Evolutionary conservation across 2,888 invertebrate species (phyloP), one percentile per base, ranked within the genome.

Genomic region (Himalopsyche anomala): DNA sequence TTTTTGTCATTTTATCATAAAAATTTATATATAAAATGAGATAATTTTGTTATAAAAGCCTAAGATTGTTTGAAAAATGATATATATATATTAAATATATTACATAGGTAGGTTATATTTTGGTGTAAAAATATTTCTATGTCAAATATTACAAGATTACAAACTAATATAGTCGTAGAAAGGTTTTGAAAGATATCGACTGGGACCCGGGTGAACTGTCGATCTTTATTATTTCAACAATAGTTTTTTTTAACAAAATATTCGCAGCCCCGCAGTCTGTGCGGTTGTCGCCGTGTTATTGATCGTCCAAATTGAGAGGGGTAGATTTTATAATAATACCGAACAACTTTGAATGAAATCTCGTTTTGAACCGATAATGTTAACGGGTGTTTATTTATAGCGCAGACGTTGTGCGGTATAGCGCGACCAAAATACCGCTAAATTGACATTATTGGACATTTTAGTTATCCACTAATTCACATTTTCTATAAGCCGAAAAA

Each of bases 91-190:
- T 51, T 81, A 55, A 42, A 42, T 85, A 80, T 51, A 80, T 86
- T 56, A 83, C 81, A 83, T 56, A 84, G 85, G 89, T 87, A 89
- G 84, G 85, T 87, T 87, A 88, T 79, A 84, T 83, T 79, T 87
- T 83, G 88, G 87, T 88, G 88, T 88, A 88, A 88, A 88, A 88
- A 88, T 88, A 88, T 88, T 87, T 88, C 86, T 87, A 88, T 88
- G 85, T 88, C 85, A 86, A 86, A 84, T 84, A 80, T 87, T 85
- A 85, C 74, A 83, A 84, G 80, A 85, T 87, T 56, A 89, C 89
- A 89, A 89, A 89, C 89, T 89, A 89, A 89, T 89, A 89, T 89
- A 88, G 89, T 85, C 84, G 62, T 88, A 87, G 87, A 89, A 89
- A 89, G 89, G 89, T 89, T 89, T 56, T 56, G 56, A 56, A 56